Conservation (phyloP, 2,797 vertebrate genomes). For the Gadopsis bispinosus region DNA sequence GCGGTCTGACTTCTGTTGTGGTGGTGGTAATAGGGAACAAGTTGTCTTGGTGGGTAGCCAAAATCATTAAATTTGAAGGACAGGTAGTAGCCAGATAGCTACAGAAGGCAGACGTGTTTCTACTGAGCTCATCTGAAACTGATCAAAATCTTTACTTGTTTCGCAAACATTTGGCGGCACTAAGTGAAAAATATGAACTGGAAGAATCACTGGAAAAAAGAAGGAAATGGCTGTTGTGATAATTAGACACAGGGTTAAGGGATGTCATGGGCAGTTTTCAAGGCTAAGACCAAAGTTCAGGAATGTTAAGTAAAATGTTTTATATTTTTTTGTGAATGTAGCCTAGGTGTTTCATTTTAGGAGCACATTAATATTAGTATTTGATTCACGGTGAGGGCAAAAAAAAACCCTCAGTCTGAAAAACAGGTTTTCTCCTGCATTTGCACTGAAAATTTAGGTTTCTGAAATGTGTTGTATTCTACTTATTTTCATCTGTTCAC, state of each 20-base stretch:
- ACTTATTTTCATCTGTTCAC: constrained; percentile 1
- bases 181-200: not conserved
- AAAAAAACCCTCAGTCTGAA: not conserved
- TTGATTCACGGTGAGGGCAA: not conserved
- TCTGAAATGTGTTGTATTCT: not conserved
- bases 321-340: not conserved
- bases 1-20: constrained; percentile 27
- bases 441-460: not conserved
- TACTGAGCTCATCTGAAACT: constrained; percentile 42
- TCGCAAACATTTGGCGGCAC: constrained; percentile 21
- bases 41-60: constrained; percentile 47
- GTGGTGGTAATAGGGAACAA: constrained; percentile 43
- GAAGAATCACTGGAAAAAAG: not conserved
- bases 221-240: not conserved
- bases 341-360: not conserved
- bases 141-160: constrained; percentile 41
- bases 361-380: not conserved
- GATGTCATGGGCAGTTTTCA: not conserved
- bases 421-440: not conserved
- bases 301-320: not conserved
- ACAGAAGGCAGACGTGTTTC: constrained; percentile 17
- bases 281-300: constrained; percentile 8
- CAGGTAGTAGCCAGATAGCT: constrained; percentile 28
- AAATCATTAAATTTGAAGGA: constrained; percentile 46
- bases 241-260: not conserved